phyloP scores from a whole-genome alignment of 2,888 invertebrate species.

The Lottia gigantea region DNA sequence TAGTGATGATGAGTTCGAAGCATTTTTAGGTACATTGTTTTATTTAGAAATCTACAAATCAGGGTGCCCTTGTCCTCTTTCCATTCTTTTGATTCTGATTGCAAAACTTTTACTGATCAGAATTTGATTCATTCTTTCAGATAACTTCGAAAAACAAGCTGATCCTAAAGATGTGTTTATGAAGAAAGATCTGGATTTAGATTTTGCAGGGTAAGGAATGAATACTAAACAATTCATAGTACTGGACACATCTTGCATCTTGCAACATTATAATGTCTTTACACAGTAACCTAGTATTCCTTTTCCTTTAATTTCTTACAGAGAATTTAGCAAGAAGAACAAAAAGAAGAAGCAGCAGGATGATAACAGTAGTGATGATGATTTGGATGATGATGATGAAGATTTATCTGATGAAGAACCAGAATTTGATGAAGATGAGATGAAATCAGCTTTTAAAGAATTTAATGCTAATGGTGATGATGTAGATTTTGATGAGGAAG shows the following conservation, averaged over 20 bases:
- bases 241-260: not conserved
- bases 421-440: slow-evolving; percentile 53
- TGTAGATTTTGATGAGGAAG: slow-evolving; percentile 53
- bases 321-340: slow-evolving; percentile 25
- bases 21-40: slow-evolving; percentile 71
- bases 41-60: too few species aligned
- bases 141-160: slow-evolving; percentile 47
- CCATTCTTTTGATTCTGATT: too few species aligned
- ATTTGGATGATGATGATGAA: slow-evolving; percentile 41
- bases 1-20: slow-evolving; percentile 81
- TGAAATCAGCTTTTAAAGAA: slow-evolving; percentile 42
- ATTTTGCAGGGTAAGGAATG: slow-evolving; percentile 48
- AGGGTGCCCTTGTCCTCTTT: too few species aligned
- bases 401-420: slow-evolving; percentile 56
- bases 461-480: slow-evolving; percentile 34
- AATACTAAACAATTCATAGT: too few species aligned
- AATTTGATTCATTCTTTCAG: slow-evolving; percentile 32
- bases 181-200: slow-evolving; percentile 72
- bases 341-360: slow-evolving; percentile 57
- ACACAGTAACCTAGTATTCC: too few species aligned
- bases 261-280: slow-evolving; percentile 4
- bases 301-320: slow-evolving; percentile 4
- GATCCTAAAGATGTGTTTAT: slow-evolving; percentile 79
- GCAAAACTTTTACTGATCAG: too few species aligned
- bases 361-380: slow-evolving; percentile 67